Conservation (phyloP, 2,888 invertebrate species). For the Dastarcus helophoroides region DNA sequence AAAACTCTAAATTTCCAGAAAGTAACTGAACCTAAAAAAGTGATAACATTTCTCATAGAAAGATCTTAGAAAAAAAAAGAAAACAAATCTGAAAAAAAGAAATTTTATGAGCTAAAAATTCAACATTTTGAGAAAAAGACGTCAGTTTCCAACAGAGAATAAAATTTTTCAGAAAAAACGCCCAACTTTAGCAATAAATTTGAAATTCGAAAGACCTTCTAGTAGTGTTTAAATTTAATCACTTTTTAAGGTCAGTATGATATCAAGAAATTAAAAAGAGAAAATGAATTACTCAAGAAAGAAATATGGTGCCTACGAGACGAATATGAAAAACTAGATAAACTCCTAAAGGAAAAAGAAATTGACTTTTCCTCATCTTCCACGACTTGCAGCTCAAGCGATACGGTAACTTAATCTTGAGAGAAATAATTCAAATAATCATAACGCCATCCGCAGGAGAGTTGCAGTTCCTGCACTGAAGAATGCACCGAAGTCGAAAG, state of each 20-base stretch:
- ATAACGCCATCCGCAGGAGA: constrained; percentile 24
- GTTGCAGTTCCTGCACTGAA: constrained; percentile 31
- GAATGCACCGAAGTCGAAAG: constrained; percentile 35
- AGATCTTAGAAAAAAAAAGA: too few relatives aligned
- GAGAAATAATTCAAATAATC: not conserved
- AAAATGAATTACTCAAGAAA: constrained; percentile 76
- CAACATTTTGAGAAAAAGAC: too few relatives aligned
- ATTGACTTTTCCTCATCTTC: constrained; percentile 37
- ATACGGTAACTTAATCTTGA: constrained; percentile 31
- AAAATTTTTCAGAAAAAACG: too few relatives aligned
- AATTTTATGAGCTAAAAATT: too few relatives aligned
- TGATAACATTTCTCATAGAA: too few relatives aligned
- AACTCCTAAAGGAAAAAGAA: constrained; percentile 52
- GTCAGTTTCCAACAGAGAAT: constrained; percentile 5
- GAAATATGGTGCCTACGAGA: constrained; percentile 81
- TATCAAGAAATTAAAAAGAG: constrained; percentile 76
- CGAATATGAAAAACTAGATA: constrained; percentile 79
- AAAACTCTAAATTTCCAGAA: too few relatives aligned
- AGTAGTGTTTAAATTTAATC: too few relatives aligned
- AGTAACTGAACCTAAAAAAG: too few relatives aligned
- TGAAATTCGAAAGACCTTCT: too few relatives aligned
- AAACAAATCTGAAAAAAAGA: too few relatives aligned
- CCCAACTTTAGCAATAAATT: too few relatives aligned
- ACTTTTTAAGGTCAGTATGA: constrained; percentile 70
- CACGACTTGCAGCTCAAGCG: constrained; percentile 47